phyloP scores from a whole-genome alignment of 2,797 vertebrate genomes.

The Malacoraja senta region DNA sequence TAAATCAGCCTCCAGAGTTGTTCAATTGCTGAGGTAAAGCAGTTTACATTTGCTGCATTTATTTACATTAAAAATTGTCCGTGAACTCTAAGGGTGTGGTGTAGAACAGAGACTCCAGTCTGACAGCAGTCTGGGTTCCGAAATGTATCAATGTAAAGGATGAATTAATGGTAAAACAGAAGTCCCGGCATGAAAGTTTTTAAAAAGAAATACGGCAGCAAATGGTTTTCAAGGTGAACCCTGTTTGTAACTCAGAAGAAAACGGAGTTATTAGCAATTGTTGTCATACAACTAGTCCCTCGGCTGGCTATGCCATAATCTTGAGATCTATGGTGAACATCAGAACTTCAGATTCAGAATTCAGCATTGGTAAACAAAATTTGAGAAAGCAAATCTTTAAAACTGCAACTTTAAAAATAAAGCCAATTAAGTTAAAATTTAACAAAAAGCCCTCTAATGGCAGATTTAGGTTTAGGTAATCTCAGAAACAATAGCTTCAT shows the following conservation, averaged over 20 bases:
- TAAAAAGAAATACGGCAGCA: background rate
- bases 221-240: background rate
- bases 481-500: background rate
- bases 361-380: background rate
- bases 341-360: background rate
- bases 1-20: background rate
- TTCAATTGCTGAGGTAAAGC: background rate
- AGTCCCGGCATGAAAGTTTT: background rate
- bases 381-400: background rate
- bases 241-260: background rate
- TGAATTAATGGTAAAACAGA: background rate
- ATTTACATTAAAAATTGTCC: background rate
- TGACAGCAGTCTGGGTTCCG: background rate
- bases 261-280: background rate
- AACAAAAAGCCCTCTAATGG: background rate
- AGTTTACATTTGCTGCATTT: background rate
- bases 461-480: conserved; percentile 2
- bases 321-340: background rate
- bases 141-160: background rate
- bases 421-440: conserved; percentile 10
- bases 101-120: background rate
- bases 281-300: background rate
- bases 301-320: background rate
- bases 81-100: background rate
- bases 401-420: background rate